Evolutionary conservation across 35 echinoderm and acorn worm species (phyloP).

Genomic region (Ophioderma brevispina): DNA sequence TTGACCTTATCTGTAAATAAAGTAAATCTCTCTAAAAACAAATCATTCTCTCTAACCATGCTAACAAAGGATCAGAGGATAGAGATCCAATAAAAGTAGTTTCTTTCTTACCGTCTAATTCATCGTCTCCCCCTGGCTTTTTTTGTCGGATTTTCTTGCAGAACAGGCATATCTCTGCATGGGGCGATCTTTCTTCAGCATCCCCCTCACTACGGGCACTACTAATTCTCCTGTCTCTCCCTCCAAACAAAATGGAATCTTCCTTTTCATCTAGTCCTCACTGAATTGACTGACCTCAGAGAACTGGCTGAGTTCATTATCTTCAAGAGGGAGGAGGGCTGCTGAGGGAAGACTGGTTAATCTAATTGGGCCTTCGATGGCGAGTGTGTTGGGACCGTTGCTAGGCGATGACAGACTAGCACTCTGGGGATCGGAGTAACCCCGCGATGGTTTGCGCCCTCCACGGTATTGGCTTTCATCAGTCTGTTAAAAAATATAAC

Average conservation of each 20-base stretch:
- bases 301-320: background rate
- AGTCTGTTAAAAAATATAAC: slow-evolving; percentile 34
- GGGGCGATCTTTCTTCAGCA: slow-evolving; percentile 51
- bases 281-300: background rate
- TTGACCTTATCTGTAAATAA: no score
- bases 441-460: slow-evolving; percentile 25
- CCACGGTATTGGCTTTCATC: slow-evolving; percentile 89
- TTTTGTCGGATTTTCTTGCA: slow-evolving; percentile 72
- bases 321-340: slow-evolving; percentile 19
- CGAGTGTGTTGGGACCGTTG: slow-evolving; percentile 26
- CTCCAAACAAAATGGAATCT: background rate
- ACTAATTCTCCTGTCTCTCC: slow-evolving; percentile 8
- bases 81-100: no score
- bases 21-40: no score
- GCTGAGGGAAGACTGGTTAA: background rate
- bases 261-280: background rate
- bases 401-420: slow-evolving; percentile 13
- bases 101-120: background rate
- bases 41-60: no score
- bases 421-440: slow-evolving; percentile 56
- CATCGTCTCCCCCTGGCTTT: background rate
- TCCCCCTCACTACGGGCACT: background rate
- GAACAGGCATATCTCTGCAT: slow-evolving; percentile 48
- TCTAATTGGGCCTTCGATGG: slow-evolving; percentile 10
- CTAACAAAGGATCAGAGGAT: no score